Conservation (phyloP, 2,888 invertebrate species). For the Neocrepidodera transversa region DNA sequence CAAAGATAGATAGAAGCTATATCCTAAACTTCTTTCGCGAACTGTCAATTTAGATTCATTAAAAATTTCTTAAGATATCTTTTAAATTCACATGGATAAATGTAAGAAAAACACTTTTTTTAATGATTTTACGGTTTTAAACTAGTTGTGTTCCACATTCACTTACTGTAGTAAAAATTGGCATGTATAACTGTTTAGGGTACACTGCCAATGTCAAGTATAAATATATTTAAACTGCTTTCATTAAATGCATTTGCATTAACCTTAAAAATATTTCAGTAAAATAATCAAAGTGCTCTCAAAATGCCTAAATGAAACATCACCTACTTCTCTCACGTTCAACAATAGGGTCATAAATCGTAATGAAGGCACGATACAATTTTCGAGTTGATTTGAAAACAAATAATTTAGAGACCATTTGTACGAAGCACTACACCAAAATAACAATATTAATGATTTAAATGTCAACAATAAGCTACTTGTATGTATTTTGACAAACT, state of each 20-base stretch:
- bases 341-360: slow-evolving; percentile 54
- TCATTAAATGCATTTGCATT: slow-evolving; percentile 9
- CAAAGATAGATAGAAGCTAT: too few relatives aligned
- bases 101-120: too few relatives aligned
- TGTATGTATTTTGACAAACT: slow-evolving; percentile 40
- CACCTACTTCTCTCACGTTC: slow-evolving; percentile 53
- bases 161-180: slow-evolving; percentile 35
- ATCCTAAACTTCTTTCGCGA: too few relatives aligned
- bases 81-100: too few relatives aligned
- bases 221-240: slow-evolving; percentile 35
- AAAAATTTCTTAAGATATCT: too few relatives aligned
- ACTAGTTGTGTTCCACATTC: slow-evolving; percentile 23
- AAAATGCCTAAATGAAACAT: slow-evolving; percentile 1
- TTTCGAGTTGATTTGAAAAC: slow-evolving; percentile 51
- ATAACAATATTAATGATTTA: slow-evolving; percentile 31
- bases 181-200: slow-evolving; percentile 37
- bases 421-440: slow-evolving; percentile 39
- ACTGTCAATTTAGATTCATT: too few relatives aligned
- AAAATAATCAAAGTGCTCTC: not conserved
- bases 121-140: too few relatives aligned
- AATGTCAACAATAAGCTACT: slow-evolving; percentile 45
- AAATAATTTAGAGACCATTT: slow-evolving; percentile 60
- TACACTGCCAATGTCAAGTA: slow-evolving; percentile 50
- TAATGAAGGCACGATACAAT: slow-evolving; percentile 55
- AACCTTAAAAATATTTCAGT: slow-evolving; percentile 4